These are phyloP conservation scores for Matsumurasca onukii DNA, from an alignment of 1,140 invertebrate genomes.

Conservation along the genomic window DNA sequence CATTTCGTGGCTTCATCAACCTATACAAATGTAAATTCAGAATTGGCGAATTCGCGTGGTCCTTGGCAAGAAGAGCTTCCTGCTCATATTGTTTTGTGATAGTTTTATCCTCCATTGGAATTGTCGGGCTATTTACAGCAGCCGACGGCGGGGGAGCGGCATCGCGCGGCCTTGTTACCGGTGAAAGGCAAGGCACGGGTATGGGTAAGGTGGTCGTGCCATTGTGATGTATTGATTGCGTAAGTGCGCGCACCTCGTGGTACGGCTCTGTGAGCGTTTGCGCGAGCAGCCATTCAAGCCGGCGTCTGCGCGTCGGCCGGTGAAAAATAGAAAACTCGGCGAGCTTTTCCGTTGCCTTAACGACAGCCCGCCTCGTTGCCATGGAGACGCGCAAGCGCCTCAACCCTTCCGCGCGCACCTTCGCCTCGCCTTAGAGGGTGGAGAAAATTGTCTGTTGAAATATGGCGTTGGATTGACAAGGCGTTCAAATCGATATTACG, in stretches of 20 bases:
- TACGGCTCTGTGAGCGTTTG: not conserved
- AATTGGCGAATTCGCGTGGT: too few species aligned
- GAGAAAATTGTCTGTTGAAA: slow-evolving; percentile 37
- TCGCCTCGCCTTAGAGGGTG: not conserved
- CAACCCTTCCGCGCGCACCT: slow-evolving; percentile 31
- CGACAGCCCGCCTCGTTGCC: slow-evolving; percentile 52
- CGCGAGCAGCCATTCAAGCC: not conserved
- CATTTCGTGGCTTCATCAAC: too few species aligned
- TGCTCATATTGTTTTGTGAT: too few species aligned
- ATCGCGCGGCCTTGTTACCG: too few species aligned
- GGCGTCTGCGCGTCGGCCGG: not conserved
- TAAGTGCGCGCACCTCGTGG: too few species aligned
- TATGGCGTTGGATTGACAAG: slow-evolving; percentile 37
- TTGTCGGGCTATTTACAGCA: too few species aligned
- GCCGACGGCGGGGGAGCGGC: too few species aligned
- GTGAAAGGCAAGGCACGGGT: not conserved
- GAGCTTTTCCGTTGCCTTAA: slow-evolving; percentile 47
- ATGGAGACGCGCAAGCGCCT: slow-evolving; percentile 50
- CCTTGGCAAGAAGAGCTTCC: too few species aligned
- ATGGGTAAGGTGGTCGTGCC: not conserved
- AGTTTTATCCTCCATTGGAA: too few species aligned
- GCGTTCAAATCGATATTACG: slow-evolving; percentile 25
- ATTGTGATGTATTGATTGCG: too few species aligned
- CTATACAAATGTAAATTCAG: too few species aligned
- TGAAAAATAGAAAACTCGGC: slow-evolving; percentile 17